Evolutionary conservation across 2,888 invertebrate species (phyloP), one percentile per base, ranked within the genome.

Genomic region (Pristionchus exspectatus): DNA sequence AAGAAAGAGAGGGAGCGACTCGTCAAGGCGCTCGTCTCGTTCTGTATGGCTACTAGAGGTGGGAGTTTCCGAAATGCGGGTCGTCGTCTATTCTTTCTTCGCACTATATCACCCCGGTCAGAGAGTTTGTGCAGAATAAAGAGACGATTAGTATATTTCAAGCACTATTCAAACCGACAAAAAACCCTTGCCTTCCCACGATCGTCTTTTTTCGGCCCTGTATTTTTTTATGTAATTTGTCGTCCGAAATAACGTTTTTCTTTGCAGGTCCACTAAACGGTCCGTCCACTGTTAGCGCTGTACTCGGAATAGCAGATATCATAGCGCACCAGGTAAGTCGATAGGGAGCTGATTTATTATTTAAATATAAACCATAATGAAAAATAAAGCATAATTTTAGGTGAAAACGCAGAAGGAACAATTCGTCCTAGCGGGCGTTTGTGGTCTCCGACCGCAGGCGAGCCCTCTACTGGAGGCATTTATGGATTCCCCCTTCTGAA

Each of bases 1-100:
- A 87, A 87, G 87, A 66, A 69, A 27, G 87, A 87, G 69, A 18
- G 87, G 44, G 87, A 87, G 24, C 87, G 87, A n/a, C 69, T 87
- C 14, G 69, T 87, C 4, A 66, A 69, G 16, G 69, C 87, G 9
- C 87, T 87, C 27, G 66, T 87, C n/a, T 69, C 87, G 0, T 87
- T 87, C 69, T 87, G 50, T 12, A 10, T 87, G 27, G 87, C 87
- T 9, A 44, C 44, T 16, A 38, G 87, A 87, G 87, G 87, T 69
- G 30, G n/a, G 27, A 50, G 44, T 7, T 3, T 50, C 10, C 44
- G 16, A n/a, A 72, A 21, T n/a, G 12, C 18, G 21, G 69, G 12
- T n/a, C 2, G 3, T 69, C 7, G 9, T 69, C 27, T 69, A 4
- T 12, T 38, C 38, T 3, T 5, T 38, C 38, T 38, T 38, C 38